These are phyloP conservation scores for Cryptocephalus moraei DNA, from an alignment of 2,888 invertebrate species.

Conservation along the genomic window DNA sequence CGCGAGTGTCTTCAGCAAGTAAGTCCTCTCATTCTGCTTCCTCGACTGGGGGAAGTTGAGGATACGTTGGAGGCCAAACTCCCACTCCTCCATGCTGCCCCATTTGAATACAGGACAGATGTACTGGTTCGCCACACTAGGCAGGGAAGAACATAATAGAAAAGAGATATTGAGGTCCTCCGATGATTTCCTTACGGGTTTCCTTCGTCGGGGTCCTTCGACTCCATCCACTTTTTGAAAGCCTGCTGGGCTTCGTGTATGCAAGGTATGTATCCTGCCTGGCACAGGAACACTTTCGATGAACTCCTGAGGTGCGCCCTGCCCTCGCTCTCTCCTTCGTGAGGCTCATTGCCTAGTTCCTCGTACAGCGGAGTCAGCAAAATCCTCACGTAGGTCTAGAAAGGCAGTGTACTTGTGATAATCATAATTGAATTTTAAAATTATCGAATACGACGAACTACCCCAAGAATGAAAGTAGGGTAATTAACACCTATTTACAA, in stretches of 20 bases:
- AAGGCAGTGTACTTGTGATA: background rate
- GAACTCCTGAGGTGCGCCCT: constrained; percentile 56
- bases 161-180: background rate
- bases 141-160: constrained; percentile 3
- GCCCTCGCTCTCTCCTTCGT: constrained; percentile 54
- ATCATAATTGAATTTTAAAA: too few species aligned
- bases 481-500: too few species aligned
- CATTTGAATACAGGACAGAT: constrained; percentile 76
- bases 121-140: constrained; percentile 62
- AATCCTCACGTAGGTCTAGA: constrained; percentile 57
- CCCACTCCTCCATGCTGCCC: constrained; percentile 72
- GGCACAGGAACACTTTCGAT: constrained; percentile 62
- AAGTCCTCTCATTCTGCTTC: constrained; percentile 65
- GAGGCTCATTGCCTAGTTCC: constrained; percentile 47
- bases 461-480: too few species aligned
- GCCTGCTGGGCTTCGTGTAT: constrained; percentile 63
- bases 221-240: constrained; percentile 66
- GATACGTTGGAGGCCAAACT: constrained; percentile 67
- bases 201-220: constrained; percentile 62
- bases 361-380: constrained; percentile 63
- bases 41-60: constrained; percentile 63
- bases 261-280: constrained; percentile 68
- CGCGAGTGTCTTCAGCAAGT: constrained; percentile 64
- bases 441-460: too few species aligned
- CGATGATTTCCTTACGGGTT: constrained; percentile 69